Conservation (phyloP, 2,113 vertebrate genomes). For the Ophthalmotilapia sp. region DNA sequence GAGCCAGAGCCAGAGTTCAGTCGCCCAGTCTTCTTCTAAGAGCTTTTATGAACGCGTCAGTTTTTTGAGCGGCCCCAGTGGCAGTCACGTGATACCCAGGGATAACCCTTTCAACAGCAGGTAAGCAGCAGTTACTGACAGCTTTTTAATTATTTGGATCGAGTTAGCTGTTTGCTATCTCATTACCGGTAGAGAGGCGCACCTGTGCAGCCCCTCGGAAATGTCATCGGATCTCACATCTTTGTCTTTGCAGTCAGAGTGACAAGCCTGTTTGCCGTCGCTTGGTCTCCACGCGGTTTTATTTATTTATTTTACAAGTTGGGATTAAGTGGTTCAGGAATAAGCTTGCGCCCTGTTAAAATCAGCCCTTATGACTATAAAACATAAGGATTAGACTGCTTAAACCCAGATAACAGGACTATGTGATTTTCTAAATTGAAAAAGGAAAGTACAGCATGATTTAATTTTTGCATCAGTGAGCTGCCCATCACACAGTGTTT, state of each 20-base stretch:
- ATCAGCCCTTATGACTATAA: not conserved
- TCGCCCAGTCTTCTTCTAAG: conserved; percentile 73
- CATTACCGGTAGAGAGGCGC: conserved; percentile 20
- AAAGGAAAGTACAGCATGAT: not conserved
- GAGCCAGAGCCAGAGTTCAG: conserved; percentile 72
- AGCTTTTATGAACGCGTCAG: conserved; percentile 89
- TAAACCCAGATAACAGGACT: not conserved
- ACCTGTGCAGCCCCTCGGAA: conserved; percentile 20
- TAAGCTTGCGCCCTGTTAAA: not conserved
- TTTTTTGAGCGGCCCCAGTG: conserved; percentile 85
- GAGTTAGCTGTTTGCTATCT: conserved; percentile 33
- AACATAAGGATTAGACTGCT: not conserved
- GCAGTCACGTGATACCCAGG: conserved; percentile 88
- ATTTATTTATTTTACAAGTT: not conserved
- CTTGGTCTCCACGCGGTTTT: not conserved
- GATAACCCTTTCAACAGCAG: conserved; percentile 94
- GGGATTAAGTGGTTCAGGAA: conserved; percentile 5
- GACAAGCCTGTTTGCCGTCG: conserved; percentile 37
- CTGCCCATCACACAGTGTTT: not conserved
- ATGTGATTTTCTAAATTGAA: not conserved
- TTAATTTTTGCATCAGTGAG: not conserved
- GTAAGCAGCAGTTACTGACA: conserved; percentile 62
- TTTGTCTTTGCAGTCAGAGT: conserved; percentile 30
- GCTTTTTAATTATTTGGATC: conserved; percentile 35
- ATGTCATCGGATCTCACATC: conserved; percentile 13